Evolutionary conservation across 1,140 invertebrate species (phyloP), one percentile per base, ranked within the genome.

Genomic region (Himalopsyche phryganea): DNA sequence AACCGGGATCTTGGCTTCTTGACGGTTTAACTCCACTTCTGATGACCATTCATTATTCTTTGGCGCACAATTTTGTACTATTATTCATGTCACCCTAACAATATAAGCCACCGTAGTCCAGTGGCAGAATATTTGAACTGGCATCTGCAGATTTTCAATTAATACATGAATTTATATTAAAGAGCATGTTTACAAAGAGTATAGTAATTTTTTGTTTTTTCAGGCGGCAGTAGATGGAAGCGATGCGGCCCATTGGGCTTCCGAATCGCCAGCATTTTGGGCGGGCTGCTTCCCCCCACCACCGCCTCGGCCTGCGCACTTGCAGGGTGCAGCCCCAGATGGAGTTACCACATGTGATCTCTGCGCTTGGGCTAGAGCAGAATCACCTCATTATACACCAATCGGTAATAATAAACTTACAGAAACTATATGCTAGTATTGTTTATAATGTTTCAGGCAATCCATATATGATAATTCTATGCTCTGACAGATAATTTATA

Each of bases 261-360:
- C 33, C 33, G 40, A 14, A 14, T 9, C 40, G 40, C 7, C 7
- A 14, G 6, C 40, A 6, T 9, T 9, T 14, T 42, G 40, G 40
- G 40, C 40, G 40, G 40, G 14, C 7, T 6, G 6, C 40, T 42
- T 42, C 40, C 40, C 40, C 9, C 40, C 40, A 14, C 40, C 40
- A 14, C 40, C 40, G 6, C 40, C 40, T 9, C 40, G 40, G 9
- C 40, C 40, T 14, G 40, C 40, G 40, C 40, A 9, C 7, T 14
- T 42, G 40, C 6, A 9, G 40, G 38, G 49, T 32, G 66, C 57
- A 14, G 67, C 66, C 9, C 76, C 80, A 13, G 81, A 83, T 68
- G 83, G 82, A 40, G 75, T 83, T 38, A 84, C 82, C 48, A 83
- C 82, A 57, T 84, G 83, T 66, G 83, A 84, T 68, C 73, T 84